Evolutionary conservation across 37 sponge, comb jelly and placozoan genomes (phyloP).

Genomic region (Halichondria panicea): DNA sequence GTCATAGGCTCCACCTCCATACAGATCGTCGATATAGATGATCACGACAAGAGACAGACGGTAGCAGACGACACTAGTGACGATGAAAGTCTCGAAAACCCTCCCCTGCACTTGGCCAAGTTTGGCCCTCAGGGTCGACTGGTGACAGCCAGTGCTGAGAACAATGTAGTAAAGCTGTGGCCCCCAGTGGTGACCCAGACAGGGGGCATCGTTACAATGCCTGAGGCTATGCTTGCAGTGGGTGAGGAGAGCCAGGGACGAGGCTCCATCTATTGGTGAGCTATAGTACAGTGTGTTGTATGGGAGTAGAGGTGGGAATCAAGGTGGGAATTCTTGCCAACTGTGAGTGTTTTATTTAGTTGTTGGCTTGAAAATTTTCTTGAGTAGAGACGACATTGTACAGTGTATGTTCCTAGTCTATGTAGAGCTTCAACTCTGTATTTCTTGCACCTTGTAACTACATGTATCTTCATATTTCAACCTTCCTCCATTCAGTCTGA

Average conservation of each 20-base stretch:
- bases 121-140: slow-evolving; percentile 62
- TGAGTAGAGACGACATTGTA: too few relatives aligned
- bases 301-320: not conserved
- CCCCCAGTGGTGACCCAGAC: slow-evolving; percentile 16
- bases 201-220: slow-evolving; percentile 4
- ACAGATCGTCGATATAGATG: slow-evolving; percentile 30
- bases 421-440: too few relatives aligned
- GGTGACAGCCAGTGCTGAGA: slow-evolving; percentile 63
- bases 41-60: slow-evolving; percentile 33
- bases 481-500: not conserved
- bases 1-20: slow-evolving; percentile 52
- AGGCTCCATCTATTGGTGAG: slow-evolving; percentile 48
- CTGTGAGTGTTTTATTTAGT: too few relatives aligned
- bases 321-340: not conserved
- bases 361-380: too few relatives aligned
- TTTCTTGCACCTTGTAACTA: too few relatives aligned
- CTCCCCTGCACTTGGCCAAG: slow-evolving; percentile 61
- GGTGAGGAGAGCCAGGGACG: not conserved
- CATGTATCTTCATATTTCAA: not conserved
- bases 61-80: slow-evolving; percentile 48
- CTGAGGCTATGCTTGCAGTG: slow-evolving; percentile 12
- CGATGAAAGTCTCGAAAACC: slow-evolving; percentile 57
- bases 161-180: slow-evolving; percentile 51
- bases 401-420: too few relatives aligned
- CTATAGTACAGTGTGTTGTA: not conserved